Evolutionary conservation across 2,888 invertebrate genomes (phyloP).

Genomic region (Andrena bicolor): DNA sequence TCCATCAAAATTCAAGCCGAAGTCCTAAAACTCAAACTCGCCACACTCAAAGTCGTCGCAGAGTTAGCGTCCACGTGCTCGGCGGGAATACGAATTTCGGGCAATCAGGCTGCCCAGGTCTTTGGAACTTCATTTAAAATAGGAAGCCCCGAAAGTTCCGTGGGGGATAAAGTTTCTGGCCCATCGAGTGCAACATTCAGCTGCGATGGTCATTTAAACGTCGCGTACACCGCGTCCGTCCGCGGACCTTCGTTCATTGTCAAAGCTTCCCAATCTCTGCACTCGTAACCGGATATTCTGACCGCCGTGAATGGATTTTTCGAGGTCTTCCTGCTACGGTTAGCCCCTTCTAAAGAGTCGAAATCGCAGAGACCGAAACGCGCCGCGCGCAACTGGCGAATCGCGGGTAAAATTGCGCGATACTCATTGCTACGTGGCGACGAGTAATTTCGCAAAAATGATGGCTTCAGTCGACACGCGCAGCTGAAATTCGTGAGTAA

Average conservation of each 20-base stretch:
- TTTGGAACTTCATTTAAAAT: constrained; percentile 29
- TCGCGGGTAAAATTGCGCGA: constrained; percentile 20
- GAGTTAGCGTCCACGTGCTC: neutral
- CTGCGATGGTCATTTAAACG: constrained; percentile 56
- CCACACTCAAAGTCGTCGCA: neutral
- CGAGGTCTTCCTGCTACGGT: constrained; percentile 66
- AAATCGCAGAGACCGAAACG: constrained; percentile 48
- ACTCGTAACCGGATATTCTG: constrained; percentile 63
- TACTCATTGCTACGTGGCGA: constrained; percentile 18
- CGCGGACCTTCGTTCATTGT: constrained; percentile 60
- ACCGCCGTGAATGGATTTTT: constrained; percentile 71
- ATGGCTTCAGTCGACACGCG: neutral
- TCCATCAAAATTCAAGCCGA: neutral
- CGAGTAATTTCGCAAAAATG: constrained; percentile 31
- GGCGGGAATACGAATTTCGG: constrained; percentile 25
- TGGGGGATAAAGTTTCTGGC: constrained; percentile 42
- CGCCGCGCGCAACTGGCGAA: constrained; percentile 43
- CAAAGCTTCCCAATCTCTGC: constrained; percentile 67
- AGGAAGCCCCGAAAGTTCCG: constrained; percentile 43
- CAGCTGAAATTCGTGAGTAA: constrained; percentile 19
- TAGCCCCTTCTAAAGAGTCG: constrained; percentile 44
- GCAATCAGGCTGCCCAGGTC: constrained; percentile 17
- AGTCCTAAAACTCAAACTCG: neutral
- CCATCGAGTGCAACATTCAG: constrained; percentile 40
- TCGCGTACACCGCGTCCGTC: constrained; percentile 33